phyloP scores from a whole-genome alignment of 1,140 invertebrate genomes.

The Teleogryllus occipitalis region DNA sequence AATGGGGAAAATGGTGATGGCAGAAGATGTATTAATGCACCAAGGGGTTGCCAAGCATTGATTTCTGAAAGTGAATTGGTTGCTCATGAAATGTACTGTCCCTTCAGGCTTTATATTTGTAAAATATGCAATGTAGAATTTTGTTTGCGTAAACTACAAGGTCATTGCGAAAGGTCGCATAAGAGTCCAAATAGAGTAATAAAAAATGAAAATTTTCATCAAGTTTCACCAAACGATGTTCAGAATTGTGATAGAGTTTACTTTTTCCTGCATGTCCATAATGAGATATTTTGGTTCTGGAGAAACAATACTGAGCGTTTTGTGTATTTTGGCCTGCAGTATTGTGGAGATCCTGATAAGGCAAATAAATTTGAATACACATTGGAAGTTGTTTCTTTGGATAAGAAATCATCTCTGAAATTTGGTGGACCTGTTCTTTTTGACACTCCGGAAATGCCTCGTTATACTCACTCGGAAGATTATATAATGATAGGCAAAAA shows the following conservation, averaged over 20 bases:
- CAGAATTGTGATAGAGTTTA: background rate
- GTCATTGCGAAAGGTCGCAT: background rate
- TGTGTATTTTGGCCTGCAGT: background rate
- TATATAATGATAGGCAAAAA: background rate
- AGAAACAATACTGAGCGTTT: background rate
- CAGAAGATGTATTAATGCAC: background rate
- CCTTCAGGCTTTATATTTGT: background rate
- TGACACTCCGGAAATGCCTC: background rate
- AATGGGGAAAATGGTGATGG: background rate
- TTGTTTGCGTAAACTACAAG: background rate
- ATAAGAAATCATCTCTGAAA: background rate
- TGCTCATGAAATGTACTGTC: background rate
- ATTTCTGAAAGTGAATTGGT: background rate
- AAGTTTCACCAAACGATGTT: background rate
- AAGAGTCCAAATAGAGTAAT: background rate
- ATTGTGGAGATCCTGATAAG: background rate
- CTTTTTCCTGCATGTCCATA: background rate
- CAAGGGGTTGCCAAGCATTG: background rate
- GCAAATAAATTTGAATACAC: background rate
- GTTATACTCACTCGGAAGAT: background rate
- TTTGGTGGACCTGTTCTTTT: background rate
- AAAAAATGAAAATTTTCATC: background rate
- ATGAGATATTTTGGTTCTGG: background rate
- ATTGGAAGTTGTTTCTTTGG: background rate
- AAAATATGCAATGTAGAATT: background rate